Percentiles rank a stretch among this genome's conserved stretches.
phyloP scores from a whole-genome alignment of 2,888 invertebrate genomes.

The Cheilosia soror region DNA sequence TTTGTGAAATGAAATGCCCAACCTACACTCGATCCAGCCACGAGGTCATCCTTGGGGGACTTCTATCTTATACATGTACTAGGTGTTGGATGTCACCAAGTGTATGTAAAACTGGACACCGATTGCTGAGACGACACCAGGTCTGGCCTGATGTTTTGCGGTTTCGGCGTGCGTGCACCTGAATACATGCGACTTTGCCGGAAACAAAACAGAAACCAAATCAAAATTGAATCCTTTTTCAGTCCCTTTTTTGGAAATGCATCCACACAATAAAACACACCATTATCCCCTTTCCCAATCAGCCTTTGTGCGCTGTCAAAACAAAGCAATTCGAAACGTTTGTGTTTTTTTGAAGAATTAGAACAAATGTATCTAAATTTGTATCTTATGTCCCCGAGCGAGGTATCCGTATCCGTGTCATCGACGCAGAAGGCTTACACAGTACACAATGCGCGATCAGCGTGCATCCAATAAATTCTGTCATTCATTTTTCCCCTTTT shows the following conservation, averaged over 20 bases:
- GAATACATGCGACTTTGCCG: slow-evolving; percentile 55
- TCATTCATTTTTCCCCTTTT: slow-evolving; percentile 65
- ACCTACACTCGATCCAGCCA: slow-evolving; percentile 28
- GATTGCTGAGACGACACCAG: slow-evolving; percentile 42
- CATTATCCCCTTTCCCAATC: slow-evolving; percentile 19
- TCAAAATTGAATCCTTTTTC: slow-evolving; percentile 65
- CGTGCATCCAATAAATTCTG: slow-evolving; percentile 75
- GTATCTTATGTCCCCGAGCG: slow-evolving; percentile 53
- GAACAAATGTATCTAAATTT: slow-evolving; percentile 76
- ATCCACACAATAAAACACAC: neutral
- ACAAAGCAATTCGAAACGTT: slow-evolving; percentile 72
- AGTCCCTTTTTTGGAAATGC: slow-evolving; percentile 35
- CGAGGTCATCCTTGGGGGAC: slow-evolving; percentile 54
- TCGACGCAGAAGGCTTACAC: slow-evolving; percentile 38
- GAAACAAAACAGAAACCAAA: slow-evolving; percentile 57
- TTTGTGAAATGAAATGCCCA: slow-evolving; percentile 58
- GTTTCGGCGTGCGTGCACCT: slow-evolving; percentile 72
- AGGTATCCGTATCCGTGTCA: slow-evolving; percentile 39
- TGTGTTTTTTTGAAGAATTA: slow-evolving; percentile 74
- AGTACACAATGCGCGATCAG: slow-evolving; percentile 59
- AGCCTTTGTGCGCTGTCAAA: slow-evolving; percentile 57
- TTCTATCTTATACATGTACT: slow-evolving; percentile 1
- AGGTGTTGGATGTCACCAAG: slow-evolving; percentile 63
- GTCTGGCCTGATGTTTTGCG: slow-evolving; percentile 74
- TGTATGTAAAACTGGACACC: slow-evolving; percentile 17